These are phyloP conservation scores for Andinoacara biseriatus DNA, from an alignment of 2,113 vertebrate genomes.

Conservation along the genomic window DNA sequence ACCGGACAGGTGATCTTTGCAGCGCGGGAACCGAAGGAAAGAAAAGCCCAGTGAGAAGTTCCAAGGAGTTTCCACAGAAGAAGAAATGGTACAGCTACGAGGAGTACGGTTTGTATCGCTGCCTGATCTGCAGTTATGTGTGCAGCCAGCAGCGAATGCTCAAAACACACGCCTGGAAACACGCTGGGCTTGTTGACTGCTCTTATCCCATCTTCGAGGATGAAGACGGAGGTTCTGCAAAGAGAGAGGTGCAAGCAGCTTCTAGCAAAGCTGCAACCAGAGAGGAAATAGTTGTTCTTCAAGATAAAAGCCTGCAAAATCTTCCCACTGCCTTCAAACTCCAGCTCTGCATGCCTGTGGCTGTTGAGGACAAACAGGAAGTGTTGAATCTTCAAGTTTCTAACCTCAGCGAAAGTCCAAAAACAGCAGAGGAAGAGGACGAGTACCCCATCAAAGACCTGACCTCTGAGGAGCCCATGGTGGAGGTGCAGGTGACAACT, in stretches of 20 bases:
- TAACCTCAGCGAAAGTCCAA: slow-evolving; percentile 57
- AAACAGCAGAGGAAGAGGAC: slow-evolving; percentile 59
- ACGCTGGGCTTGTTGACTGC: slow-evolving; percentile 94
- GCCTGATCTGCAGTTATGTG: slow-evolving; percentile 97
- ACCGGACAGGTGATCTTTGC: neutral
- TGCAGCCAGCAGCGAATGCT: slow-evolving; percentile 97
- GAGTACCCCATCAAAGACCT: slow-evolving; percentile 70
- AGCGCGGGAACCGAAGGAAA: neutral
- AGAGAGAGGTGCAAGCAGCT: slow-evolving; percentile 64
- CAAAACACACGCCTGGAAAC: slow-evolving; percentile 98
- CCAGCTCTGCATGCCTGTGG: slow-evolving; percentile 83
- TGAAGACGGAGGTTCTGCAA: slow-evolving; percentile 76
- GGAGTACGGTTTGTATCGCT: slow-evolving; percentile 93
- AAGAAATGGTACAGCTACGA: slow-evolving; percentile 94
- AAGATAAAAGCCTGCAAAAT: slow-evolving; percentile 68
- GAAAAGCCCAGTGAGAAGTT: slow-evolving; percentile 32
- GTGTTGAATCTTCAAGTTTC: slow-evolving; percentile 20
- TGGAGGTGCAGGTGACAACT: slow-evolving; percentile 83
- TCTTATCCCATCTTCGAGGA: slow-evolving; percentile 97
- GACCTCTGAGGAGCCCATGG: slow-evolving; percentile 74
- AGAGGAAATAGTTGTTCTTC: slow-evolving; percentile 84
- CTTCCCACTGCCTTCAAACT: slow-evolving; percentile 80
- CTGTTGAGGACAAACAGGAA: slow-evolving; percentile 51
- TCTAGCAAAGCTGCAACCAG: slow-evolving; percentile 14
- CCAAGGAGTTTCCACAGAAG: slow-evolving; percentile 60